Percentiles rank a stretch among this genome's conserved stretches.
phyloP scores from a whole-genome alignment of 30 jellyfish, hydroid and myxozoan species.

The Phacellophora camtschatica region DNA sequence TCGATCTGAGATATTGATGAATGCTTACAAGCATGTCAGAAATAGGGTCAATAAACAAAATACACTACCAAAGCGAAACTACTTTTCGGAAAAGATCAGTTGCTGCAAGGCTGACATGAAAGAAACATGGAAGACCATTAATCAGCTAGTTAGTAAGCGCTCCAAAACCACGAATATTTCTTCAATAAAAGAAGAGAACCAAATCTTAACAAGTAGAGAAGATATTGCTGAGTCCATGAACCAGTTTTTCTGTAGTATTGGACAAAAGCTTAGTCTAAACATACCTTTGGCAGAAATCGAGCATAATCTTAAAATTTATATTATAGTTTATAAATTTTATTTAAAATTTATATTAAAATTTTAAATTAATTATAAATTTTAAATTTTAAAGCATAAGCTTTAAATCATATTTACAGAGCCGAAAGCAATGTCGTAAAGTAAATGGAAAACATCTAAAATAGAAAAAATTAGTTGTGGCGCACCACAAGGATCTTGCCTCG shows the following conservation, averaged over 20 bases:
- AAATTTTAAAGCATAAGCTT: too few species aligned
- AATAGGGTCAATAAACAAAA: slow-evolving; percentile 22
- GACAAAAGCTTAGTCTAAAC: not conserved
- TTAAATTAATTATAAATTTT: too few species aligned
- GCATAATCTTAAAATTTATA: too few species aligned
- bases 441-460: too few species aligned
- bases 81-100: not conserved
- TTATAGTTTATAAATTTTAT: too few species aligned
- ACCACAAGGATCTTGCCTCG: too few species aligned
- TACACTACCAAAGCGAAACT: not conserved
- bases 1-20: not conserved
- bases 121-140: slow-evolving; percentile 17
- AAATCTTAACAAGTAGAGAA: not conserved
- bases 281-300: too few species aligned
- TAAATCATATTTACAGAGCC: too few species aligned
- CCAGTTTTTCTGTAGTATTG: slow-evolving; percentile 27
- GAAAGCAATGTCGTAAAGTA: too few species aligned
- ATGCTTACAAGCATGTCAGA: slow-evolving; percentile 20
- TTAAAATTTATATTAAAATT: too few species aligned
- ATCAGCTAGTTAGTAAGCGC: slow-evolving; percentile 5
- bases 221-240: slow-evolving; percentile 11
- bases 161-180: slow-evolving; percentile 1
- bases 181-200: not conserved
- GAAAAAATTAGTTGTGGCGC: too few species aligned
- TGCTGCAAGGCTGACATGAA: slow-evolving; percentile 1